Evolutionary conservation across 2,113 vertebrate species (phyloP).

Genomic region (Setophaga petechia): DNA sequence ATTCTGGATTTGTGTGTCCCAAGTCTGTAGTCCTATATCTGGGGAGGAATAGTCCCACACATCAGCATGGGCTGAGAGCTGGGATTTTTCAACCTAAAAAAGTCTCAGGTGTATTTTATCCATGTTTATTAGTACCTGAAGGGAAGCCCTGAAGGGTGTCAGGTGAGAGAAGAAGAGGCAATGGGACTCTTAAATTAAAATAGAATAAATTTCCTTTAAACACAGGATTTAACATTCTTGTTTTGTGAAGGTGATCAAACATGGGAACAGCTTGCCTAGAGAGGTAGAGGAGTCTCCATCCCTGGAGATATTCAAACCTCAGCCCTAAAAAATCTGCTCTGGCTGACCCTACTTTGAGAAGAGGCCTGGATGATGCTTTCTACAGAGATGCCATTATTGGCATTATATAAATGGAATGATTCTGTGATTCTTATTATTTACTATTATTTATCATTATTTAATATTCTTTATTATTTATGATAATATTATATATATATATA

Average conservation of each 20-base stretch:
- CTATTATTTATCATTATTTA: too few relatives aligned
- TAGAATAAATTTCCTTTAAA: not conserved
- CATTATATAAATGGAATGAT: not conserved
- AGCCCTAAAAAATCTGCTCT: not conserved
- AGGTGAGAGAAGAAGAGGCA: not conserved
- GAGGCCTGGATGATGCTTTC: accelerated
- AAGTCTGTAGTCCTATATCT: not conserved
- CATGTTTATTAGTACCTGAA: not conserved
- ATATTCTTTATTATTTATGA: too few relatives aligned
- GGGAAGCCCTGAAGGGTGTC: not conserved
- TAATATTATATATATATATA: too few relatives aligned
- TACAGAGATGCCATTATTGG: not conserved
- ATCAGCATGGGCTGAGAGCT: not conserved
- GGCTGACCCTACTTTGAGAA: not conserved
- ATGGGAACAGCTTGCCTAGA: not conserved
- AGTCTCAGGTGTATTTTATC: not conserved
- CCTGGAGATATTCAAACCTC: not conserved
- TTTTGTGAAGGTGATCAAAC: not conserved
- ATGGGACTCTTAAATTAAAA: not conserved
- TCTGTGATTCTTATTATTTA: not conserved
- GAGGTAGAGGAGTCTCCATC: not conserved
- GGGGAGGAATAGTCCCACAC: not conserved
- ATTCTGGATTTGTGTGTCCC: not conserved
- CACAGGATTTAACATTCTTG: not conserved
- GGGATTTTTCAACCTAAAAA: not conserved